Conservation (phyloP, 2,113 vertebrate genomes). For the Galbula dea region DNA sequence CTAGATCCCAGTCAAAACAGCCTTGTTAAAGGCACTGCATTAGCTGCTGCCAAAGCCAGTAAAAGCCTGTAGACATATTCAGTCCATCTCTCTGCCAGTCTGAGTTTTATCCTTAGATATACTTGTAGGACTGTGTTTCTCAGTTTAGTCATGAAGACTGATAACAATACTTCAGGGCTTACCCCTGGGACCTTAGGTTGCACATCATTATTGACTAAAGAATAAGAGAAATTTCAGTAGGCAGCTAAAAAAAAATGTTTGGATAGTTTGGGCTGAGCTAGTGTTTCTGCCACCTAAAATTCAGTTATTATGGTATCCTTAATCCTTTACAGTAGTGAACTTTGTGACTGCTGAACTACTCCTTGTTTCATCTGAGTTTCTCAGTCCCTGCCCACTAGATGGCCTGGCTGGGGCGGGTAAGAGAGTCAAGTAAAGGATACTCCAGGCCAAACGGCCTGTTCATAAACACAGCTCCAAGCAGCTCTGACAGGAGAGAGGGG, state of each 20-base stretch:
- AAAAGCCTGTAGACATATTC: not conserved
- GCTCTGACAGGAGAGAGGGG: not conserved
- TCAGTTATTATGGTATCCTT: not conserved
- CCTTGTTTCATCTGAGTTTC: not conserved
- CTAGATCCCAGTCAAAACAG: constrained; percentile 23
- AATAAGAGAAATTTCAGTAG: not conserved
- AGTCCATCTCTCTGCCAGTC: not conserved
- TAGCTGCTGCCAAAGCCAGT: not conserved
- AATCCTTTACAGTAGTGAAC: not conserved
- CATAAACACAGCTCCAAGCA: not conserved
- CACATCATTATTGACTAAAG: not conserved
- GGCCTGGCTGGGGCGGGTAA: not conserved
- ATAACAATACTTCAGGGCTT: not conserved
- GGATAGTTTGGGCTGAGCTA: not conserved
- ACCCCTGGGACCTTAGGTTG: not conserved
- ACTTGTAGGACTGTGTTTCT: not conserved
- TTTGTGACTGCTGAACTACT: not conserved
- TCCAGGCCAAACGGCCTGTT: not conserved
- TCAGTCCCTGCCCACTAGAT: not conserved
- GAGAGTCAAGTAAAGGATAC: not conserved
- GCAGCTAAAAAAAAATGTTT: not conserved
- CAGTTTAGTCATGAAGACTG: not conserved
- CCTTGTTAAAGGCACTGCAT: not conserved
- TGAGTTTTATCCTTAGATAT: not conserved
- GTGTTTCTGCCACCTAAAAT: not conserved